These are phyloP conservation scores for Apostichopus parvimensis DNA, from an alignment of 35 echinoderm and acorn worm species.

Conservation along the genomic window DNA sequence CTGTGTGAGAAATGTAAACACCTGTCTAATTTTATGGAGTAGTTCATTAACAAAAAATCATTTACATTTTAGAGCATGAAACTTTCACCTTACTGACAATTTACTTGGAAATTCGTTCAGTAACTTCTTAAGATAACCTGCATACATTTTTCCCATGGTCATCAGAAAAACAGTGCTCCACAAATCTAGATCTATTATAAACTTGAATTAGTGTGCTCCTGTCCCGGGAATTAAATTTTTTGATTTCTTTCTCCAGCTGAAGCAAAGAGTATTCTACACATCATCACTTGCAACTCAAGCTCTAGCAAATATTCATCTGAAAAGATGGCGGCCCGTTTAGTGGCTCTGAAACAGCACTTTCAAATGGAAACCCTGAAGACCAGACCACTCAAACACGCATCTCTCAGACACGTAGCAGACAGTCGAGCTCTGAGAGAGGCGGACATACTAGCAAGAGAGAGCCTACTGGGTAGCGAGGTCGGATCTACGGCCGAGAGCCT, in stretches of 20 bases:
- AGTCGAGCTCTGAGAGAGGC: constrained; percentile 43
- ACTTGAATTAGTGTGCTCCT: no score
- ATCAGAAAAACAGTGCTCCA: no score
- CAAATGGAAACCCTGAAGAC: constrained; percentile 20
- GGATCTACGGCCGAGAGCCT: constrained; percentile 25
- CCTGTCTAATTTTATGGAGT: no score
- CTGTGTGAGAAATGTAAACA: no score
- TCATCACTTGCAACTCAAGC: constrained; percentile 19
- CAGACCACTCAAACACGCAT: constrained; percentile 44
- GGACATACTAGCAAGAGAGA: constrained; percentile 47
- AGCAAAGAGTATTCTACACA: constrained; percentile 33
- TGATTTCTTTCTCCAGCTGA: constrained; percentile 7
- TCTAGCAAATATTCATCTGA: not conserved
- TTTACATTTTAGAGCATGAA: no score
- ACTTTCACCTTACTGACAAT: no score
- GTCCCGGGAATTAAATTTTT: not conserved
- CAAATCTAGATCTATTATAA: no score
- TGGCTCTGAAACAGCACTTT: constrained; percentile 43
- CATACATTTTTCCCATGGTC: no score
- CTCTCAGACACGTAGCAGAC: constrained; percentile 50
- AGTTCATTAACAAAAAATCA: no score
- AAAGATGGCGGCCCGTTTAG: not conserved
- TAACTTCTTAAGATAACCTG: no score
- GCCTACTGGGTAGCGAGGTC: constrained; percentile 10
- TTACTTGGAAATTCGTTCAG: no score